Conservation (phyloP, 2,797 vertebrate genomes). For the Sebastes trivittatus region DNA sequence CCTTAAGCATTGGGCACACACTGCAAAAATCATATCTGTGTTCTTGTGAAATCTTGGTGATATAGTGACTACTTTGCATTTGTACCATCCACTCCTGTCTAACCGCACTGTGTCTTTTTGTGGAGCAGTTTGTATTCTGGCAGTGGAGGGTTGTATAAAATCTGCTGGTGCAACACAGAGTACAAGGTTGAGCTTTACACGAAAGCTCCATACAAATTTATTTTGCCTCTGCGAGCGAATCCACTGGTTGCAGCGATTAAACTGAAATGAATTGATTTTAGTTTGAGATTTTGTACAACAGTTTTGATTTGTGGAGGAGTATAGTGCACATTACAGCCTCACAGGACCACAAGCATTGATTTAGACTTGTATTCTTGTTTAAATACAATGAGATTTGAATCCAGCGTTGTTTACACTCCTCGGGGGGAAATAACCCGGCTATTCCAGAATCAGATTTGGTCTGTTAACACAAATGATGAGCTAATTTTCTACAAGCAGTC, state of each 20-base stretch:
- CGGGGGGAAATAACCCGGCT: neutral
- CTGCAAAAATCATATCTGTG: neutral
- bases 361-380: neutral
- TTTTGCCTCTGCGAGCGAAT: no score
- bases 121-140: neutral
- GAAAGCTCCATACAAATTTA: neutral
- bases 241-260: no score
- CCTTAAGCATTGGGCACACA: neutral
- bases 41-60: neutral
- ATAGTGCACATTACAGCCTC: fast-evolving
- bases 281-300: neutral
- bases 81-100: neutral
- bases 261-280: no score
- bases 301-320: neutral
- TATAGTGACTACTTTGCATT: neutral
- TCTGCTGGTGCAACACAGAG: neutral
- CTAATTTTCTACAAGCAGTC: neutral
- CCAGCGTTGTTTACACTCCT: neutral
- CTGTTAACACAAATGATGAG: neutral
- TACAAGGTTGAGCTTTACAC: neutral
- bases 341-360: neutral
- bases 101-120: neutral
- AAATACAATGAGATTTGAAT: neutral
- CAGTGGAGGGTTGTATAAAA: neutral
- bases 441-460: neutral